Base-by-base conservation (phyloP, 2,113 vertebrate genomes). In the Hippocampus barbouri region DNA sequence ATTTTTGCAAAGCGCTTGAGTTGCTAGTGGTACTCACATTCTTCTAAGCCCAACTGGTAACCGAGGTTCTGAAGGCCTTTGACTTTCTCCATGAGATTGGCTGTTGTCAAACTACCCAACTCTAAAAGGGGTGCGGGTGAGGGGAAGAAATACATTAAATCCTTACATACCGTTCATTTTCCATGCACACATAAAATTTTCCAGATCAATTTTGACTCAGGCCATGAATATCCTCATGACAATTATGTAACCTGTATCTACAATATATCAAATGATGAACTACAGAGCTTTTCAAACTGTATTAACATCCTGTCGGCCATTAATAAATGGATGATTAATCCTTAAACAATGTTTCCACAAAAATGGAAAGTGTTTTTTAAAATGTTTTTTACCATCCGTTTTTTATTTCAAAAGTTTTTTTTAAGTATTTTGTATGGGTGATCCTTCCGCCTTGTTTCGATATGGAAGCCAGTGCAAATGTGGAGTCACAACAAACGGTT, bases 81-180 rank as follows among this genome's bases (percentile, higher is more conserved):
- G 74, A 99, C 96, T 76, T 99, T 99, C 89, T 99, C 97, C 97
- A 98, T 99, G 82, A 99, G 89, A 83, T 99, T 99, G 76, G 97
- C 96, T 68, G 95, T 98, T 59, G 97, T 98, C 76, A 99, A 92
- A 88, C 97, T 99, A 8, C 97, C 97, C 82, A 99, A 34, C 84
- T 99, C 97, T 97, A 38, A 6, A 38, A 38, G 34, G 34, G 34
- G 5, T 4, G 4, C 4, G 30, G 34, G 34, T 38, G 34, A 5
- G 34, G 61, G 67, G 11, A 3, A 9, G 72, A 4, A 68, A 65
- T 3, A 64, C 4, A 54, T 71, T 25, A 8, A 76, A 73, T 83
- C 4, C 3, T 62, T 27, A 5, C 27, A 60, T 27, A 30, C 25
- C 18, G 25, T 15, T 30, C 8, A 12, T 34, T 34, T 59, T 61